Evolutionary conservation across 2,888 invertebrate genomes (phyloP), one percentile per base, ranked within the genome.

Genomic region (Marasmarcha lunaedactyla): DNA sequence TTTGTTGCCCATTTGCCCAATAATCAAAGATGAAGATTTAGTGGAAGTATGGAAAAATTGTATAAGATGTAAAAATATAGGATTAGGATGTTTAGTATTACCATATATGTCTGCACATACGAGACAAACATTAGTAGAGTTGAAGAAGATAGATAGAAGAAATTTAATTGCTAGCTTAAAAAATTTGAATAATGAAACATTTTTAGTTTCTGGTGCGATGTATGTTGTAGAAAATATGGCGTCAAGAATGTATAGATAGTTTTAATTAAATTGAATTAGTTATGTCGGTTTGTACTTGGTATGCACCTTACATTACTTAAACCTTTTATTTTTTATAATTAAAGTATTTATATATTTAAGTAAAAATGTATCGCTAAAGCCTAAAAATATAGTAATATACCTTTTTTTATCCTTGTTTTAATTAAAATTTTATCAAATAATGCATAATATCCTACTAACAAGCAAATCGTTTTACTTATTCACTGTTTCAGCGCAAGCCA

Each of bases 41-140:
- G 55, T 70, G 41, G 73, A 74, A 52, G 72, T 84, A 49, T 84
- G 84, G 83, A 76, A 71, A 49, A 69, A 83, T 51, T 81, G 81
- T 54, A 49, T 84, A 6, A 64, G 79, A 43, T 73, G 73, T 46
- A 81, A 79, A 56, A 70, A 69, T 42, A 59, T 66, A 45, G 81
- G 81, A 33, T 53, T 84, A 39, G 84, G 78, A 30, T 78, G 79
- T 48, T 61, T 84, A 51, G 55, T 81, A 43, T 56, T 84, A 50
- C 84, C 84, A 9, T 84, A 84, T 42, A 74, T 84, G 65, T 70
- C 72, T 14, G 49, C 59, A 6, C 52, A 73, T 54, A 63, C 67
- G 27, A 63, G 83, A 38, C 65, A 71, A 50, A 59, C 63, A 11
- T 53, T 83, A 47, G 43, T 48, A 11, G 84, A 84, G 54, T 52